A percentile compares a stretch with the other conserved stretches of the same genome.
phyloP scores from a whole-genome alignment of 2,113 vertebrate genomes.

The Aegotheles bennettii region DNA sequence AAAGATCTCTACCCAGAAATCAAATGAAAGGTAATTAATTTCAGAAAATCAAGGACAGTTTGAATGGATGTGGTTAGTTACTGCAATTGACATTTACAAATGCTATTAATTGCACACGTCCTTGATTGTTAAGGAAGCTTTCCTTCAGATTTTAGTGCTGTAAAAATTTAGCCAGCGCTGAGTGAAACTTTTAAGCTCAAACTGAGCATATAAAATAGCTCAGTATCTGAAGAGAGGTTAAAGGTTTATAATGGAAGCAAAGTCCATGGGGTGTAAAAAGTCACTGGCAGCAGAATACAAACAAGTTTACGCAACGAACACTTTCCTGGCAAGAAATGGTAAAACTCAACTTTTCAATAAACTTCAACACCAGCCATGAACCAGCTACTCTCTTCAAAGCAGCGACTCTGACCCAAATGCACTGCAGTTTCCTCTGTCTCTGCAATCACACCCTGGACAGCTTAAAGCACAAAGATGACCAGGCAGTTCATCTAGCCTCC shows the following conservation, averaged over 20 bases:
- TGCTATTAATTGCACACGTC: background rate
- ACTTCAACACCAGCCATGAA: background rate
- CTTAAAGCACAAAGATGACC: background rate
- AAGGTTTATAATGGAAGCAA: background rate
- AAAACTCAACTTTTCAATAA: background rate
- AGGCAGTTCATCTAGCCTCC: background rate
- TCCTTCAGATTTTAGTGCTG: background rate
- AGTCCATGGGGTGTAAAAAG: background rate
- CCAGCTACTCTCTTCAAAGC: background rate
- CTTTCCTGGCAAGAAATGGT: background rate
- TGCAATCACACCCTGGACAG: background rate
- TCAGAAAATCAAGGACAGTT: accelerated
- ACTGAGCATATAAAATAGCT: background rate
- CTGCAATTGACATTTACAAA: background rate
- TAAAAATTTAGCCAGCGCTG: background rate
- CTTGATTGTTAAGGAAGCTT: background rate
- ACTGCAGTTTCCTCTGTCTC: background rate
- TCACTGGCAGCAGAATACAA: background rate
- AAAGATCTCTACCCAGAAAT: background rate
- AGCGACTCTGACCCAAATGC: background rate
- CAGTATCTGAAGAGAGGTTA: background rate
- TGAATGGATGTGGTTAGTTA: background rate
- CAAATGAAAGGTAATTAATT: background rate
- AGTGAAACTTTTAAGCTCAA: background rate
- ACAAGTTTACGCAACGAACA: background rate